Base-by-base conservation (phyloP, 1,140 invertebrate genomes). In the Oryctes rhinoceros region DNA sequence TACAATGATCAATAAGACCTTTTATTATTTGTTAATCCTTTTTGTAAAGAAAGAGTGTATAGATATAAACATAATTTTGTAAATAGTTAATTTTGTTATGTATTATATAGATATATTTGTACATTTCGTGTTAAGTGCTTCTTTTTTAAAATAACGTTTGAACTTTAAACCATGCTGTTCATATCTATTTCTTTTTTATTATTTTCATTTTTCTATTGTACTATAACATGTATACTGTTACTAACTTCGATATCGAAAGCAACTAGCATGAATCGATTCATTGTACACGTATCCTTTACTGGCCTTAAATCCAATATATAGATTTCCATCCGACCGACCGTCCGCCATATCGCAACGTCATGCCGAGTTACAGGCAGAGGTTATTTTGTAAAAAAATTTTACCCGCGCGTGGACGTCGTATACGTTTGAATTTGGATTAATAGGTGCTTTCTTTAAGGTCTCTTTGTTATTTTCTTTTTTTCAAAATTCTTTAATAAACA, bases 1-100 rank as follows among this genome's bases (percentile, higher is more conserved):
- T 62, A 62, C 53, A 62, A 62, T 62, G 20, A 62, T 62, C 65
- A 67, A 35, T 67, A 67, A 67, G 9, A 67, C 30, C n/a, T 67
- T 67, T 53, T 67, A 35, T 67, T 20, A 67, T 10, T 71, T 71
- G 13, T 62, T 10, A 71, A 71, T 71, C 7, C 20, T 44, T 44
- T 44, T 44, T 44, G 9, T 44, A 44, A 44, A 44, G 39, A 44
- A 44, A 44, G 5, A 44, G 9, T 7, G 9, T 44, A 10, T 44
- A 44, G 5, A 44, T 44, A 44, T 44, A 44, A 59, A n/a, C 15
- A 59, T 59, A 59, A n/a, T 59, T 59, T 59, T 59, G 53, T 59
- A 59, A n/a, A 59, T 59, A 59, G 53, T 59, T 59, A 59, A 59
- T 18, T 59, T 59, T 59, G 13, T 59, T 59, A 59, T 59, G n/a